Evolutionary conservation across 2,888 invertebrate species (phyloP), one percentile per base, ranked within the genome.

Genomic region (Plemyria rubiginata): DNA sequence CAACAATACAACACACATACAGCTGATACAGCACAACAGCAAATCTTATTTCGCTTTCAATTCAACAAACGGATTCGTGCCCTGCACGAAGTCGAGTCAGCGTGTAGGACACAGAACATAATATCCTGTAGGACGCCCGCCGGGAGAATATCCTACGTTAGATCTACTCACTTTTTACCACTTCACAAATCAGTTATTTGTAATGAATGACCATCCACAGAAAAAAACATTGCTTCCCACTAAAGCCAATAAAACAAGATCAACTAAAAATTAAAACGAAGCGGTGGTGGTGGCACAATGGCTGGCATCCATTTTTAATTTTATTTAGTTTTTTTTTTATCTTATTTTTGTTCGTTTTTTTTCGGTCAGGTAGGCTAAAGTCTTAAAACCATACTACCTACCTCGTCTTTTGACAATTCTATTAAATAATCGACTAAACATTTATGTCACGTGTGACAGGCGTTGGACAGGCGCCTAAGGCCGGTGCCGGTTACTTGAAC

Each of bases 241-340:
- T 70, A 50, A 70, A 64, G 56, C 29, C 22, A 32, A 0, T 32
- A 32, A 0, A 29, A 58, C 65, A 65, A 65, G 74, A 66, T 43
- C 54, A 45, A 38, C 28, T 6, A 46, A 50, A 58, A 40, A 40
- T 11, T 8, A 40, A 3, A 51, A 28, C 15, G 3, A 32, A 4
- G 0, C 15, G 22, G 2, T 13, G 29, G 11, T 46, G 32, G 4
- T 32, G 6, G 4, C 32, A 8, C 32, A 32, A 22, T 22, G 65
- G 59, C 80, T 22, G 65, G 59, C 80, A 70, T 80, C 87, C 88
- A 88, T 88, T 88, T 88, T 86, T 83, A 63, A 81, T 76, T 77
- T 70, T 28, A 7, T 46, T 55, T 48, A n/a, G 1, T 32, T 15
- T 6, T 32, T 32, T 5, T 5, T 0, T 8, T 5, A 32, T 32